These are phyloP conservation scores for Crematogaster levior DNA, from an alignment of 2,888 invertebrate genomes.

Conservation along the genomic window DNA sequence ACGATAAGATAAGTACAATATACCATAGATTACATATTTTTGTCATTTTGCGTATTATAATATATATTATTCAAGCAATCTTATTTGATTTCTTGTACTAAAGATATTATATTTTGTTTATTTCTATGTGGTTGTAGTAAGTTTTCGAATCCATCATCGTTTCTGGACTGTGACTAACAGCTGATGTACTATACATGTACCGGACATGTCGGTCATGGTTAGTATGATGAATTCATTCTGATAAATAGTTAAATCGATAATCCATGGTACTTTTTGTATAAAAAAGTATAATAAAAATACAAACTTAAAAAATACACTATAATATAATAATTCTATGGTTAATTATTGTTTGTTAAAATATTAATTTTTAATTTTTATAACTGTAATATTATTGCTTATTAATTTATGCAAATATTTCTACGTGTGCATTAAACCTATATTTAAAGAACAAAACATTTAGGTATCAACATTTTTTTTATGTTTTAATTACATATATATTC, in stretches of 20 bases:
- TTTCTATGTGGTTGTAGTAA: not conserved
- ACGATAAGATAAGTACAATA: not conserved
- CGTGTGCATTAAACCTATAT: not conserved
- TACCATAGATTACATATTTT: not conserved
- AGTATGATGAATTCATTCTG: slow-evolving; percentile 14
- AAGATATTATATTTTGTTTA: not conserved
- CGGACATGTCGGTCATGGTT: slow-evolving; percentile 4
- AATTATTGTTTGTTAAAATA: not conserved
- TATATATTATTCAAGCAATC: not conserved
- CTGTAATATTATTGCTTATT: not conserved
- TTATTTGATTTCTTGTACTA: not conserved
- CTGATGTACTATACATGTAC: slow-evolving; percentile 3
- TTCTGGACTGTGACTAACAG: slow-evolving; percentile 16
- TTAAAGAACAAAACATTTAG: not conserved
- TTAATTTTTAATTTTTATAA: not conserved
- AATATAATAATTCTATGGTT: not conserved
- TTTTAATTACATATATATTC: not conserved
- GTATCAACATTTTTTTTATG: not conserved
- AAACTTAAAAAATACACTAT: not conserved
- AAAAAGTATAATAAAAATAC: too few species aligned
- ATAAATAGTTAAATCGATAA: not conserved
- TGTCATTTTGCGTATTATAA: not conserved
- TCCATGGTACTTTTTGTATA: not conserved
- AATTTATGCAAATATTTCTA: slow-evolving; percentile 1
- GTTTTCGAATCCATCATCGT: slow-evolving; percentile 21